phyloP scores from a whole-genome alignment of 2,113 vertebrate species.

The Eulemur macaco region DNA sequence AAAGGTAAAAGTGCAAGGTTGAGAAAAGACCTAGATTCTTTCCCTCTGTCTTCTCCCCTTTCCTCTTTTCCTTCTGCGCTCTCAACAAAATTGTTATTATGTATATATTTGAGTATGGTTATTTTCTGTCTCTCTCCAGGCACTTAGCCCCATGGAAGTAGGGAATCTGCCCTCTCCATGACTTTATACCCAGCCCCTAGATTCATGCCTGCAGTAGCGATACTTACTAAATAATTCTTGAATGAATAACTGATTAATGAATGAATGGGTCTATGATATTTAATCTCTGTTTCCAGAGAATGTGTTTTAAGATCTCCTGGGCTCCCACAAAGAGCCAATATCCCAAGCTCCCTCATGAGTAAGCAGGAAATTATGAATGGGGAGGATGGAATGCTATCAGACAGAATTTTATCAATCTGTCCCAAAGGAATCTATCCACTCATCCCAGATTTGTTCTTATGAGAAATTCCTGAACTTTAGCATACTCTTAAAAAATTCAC shows the following conservation, averaged over 20 bases:
- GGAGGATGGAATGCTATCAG: not conserved
- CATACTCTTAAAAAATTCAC: slow-evolving; percentile 1
- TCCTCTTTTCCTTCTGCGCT: not conserved
- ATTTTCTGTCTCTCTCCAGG: not conserved
- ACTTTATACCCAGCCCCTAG: not conserved
- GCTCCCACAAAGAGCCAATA: not conserved
- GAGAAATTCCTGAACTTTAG: slow-evolving; percentile 15
- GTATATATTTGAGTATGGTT: not conserved
- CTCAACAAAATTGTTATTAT: not conserved
- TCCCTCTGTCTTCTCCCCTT: not conserved
- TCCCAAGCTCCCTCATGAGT: not conserved
- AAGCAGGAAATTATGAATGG: not conserved
- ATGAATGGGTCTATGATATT: not conserved
- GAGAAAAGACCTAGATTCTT: not conserved
- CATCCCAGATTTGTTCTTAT: not conserved
- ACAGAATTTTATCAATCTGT: not conserved
- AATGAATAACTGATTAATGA: not conserved
- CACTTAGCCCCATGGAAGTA: not conserved
- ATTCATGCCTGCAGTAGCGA: not conserved
- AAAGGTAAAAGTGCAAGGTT: not conserved
- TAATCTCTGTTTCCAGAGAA: slow-evolving; percentile 4
- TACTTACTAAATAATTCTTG: not conserved
- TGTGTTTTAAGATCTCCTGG: not conserved
- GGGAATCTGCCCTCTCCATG: not conserved
- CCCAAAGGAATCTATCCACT: not conserved